Evolutionary conservation across 2,797 vertebrate species (phyloP).

Genomic region (Diplodus puntazzo): DNA sequence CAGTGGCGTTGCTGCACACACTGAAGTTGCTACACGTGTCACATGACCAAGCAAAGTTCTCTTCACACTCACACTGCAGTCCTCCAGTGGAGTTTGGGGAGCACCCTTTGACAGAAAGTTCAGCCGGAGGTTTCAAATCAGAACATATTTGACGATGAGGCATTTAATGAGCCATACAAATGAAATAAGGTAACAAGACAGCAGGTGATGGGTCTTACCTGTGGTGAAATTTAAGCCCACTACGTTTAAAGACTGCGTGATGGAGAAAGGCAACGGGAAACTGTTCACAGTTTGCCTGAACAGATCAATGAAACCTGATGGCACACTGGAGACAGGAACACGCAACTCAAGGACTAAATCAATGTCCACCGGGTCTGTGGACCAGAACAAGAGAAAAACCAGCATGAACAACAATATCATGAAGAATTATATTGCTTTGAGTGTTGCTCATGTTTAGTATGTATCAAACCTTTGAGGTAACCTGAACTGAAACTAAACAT

Average conservation of each 20-base stretch:
- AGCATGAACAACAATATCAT: background rate
- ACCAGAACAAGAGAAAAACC: background rate
- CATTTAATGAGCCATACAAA: background rate
- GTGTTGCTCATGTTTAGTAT: no score
- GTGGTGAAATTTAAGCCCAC: conserved; percentile 40
- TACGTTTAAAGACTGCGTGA: background rate
- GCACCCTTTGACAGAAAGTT: conserved; percentile 42
- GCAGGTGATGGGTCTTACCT: conserved; percentile 30
- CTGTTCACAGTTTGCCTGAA: accelerated
- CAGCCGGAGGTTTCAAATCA: background rate
- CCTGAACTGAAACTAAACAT: no score
- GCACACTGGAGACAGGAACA: background rate
- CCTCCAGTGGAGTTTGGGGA: conserved; percentile 8
- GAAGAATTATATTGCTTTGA: no score
- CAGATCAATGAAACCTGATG: accelerated
- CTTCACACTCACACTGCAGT: conserved; percentile 60
- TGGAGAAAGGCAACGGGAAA: accelerated
- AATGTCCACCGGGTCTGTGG: conserved; percentile 5
- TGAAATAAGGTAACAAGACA: background rate
- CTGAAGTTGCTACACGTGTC: conserved; percentile 41
- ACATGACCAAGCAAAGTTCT: conserved; percentile 62
- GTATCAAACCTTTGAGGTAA: no score
- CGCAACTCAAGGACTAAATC: conserved; percentile 29
- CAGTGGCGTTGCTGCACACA: conserved; percentile 25
- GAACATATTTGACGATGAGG: background rate